Conservation (phyloP, 1,140 invertebrate species). For the Hylaeus anthracinus region DNA sequence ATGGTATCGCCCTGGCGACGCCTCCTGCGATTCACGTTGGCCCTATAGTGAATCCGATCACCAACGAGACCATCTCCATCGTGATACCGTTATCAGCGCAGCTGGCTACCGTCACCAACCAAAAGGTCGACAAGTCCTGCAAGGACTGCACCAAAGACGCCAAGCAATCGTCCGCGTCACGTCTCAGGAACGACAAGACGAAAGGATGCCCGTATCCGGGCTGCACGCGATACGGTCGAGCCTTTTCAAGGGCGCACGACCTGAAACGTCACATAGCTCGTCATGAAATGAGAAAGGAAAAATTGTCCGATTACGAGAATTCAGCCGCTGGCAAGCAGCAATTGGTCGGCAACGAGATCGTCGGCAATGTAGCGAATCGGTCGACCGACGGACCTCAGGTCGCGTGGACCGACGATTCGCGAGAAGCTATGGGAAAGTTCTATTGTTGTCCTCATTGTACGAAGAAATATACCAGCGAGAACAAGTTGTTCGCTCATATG, state of each 20-base stretch:
- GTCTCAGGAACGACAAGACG: conserved; percentile 64
- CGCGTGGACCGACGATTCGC: conserved; percentile 19
- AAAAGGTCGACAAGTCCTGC: conserved; percentile 45
- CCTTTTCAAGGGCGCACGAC: conserved; percentile 77
- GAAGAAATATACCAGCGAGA: conserved; percentile 71
- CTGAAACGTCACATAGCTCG: conserved; percentile 77
- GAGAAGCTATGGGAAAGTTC: conserved; percentile 19
- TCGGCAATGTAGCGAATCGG: conserved; percentile 66
- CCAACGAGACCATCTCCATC: conserved; percentile 77
- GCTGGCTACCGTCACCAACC: conserved; percentile 50
- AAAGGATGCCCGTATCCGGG: conserved; percentile 76
- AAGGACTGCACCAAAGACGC: conserved; percentile 53
- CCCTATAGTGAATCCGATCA: conserved; percentile 71
- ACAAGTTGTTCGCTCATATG: conserved; percentile 72
- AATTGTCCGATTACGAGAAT: conserved; percentile 56
- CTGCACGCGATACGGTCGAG: conserved; percentile 73
- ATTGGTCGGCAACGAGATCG: conserved; percentile 56
- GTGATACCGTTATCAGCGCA: conserved; percentile 71
- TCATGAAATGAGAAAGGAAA: conserved; percentile 76
- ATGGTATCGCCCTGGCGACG: conserved; percentile 64
- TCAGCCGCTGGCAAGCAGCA: conserved; percentile 13
- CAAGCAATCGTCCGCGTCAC: conserved; percentile 28
- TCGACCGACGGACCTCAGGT: conserved; percentile 54
- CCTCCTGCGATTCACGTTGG: conserved; percentile 74
- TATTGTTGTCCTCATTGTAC: conserved; percentile 67